Conservation (phyloP, 2,113 vertebrate genomes). For the Ginglymostoma cirratum region DNA sequence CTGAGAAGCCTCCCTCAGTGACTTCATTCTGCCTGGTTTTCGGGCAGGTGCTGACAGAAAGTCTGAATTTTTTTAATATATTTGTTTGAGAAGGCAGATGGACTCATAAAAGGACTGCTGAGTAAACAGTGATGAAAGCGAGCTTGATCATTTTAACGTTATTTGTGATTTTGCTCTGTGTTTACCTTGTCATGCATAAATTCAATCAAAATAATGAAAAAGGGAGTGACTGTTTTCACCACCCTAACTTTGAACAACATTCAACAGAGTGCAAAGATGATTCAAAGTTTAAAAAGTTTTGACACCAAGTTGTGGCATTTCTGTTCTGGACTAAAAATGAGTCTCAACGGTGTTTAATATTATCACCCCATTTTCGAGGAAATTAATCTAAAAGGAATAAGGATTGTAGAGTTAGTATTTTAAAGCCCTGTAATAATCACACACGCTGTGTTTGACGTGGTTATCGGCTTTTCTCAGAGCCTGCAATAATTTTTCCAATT, state of each 20-base stretch:
- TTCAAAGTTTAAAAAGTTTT: not conserved
- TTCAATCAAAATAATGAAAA: not conserved
- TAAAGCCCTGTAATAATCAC: conserved; percentile 1
- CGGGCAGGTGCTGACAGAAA: conserved; percentile 61
- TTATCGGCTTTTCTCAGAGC: not conserved
- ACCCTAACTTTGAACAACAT: not conserved
- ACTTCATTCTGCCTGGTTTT: conserved; percentile 65
- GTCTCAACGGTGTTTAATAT: not conserved
- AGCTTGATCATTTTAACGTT: conserved; percentile 18
- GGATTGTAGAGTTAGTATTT: conserved; percentile 7
- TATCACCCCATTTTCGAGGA: not conserved
- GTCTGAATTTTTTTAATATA: conserved; percentile 40
- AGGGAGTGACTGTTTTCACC: not conserved
- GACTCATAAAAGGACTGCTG: conserved; percentile 33
- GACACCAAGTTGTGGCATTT: not conserved
- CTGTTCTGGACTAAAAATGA: not conserved
- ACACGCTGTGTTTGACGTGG: conserved; percentile 14
- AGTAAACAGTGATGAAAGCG: conserved; percentile 32
- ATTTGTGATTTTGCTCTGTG: conserved; percentile 21
- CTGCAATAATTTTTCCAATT: conserved; percentile 28
- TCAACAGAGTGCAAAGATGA: not conserved
- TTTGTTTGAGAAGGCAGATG: conserved; percentile 37
- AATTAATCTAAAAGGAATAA: conserved; percentile 18
- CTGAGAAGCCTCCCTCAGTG: conserved; percentile 61
- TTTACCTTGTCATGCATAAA: not conserved